These are phyloP conservation scores for Falco columbarius DNA, from an alignment of 2,797 vertebrate species.

Conservation along the genomic window DNA sequence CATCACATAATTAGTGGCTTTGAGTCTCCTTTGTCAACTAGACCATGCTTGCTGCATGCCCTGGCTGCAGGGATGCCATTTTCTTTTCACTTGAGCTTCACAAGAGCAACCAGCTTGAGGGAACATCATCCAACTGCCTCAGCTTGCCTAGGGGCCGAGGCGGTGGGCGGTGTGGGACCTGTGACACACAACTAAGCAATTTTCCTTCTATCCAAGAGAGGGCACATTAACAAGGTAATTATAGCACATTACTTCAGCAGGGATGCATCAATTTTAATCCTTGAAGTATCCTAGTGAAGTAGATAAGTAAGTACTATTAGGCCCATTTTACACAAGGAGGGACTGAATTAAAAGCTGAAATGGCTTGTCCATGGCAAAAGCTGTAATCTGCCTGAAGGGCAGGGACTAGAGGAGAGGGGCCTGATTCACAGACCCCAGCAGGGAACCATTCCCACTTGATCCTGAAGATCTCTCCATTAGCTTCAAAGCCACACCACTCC, in stretches of 20 bases:
- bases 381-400: background rate
- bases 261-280: slow-evolving; percentile 50
- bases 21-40: background rate
- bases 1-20: background rate
- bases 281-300: slow-evolving; percentile 37
- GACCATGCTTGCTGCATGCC: background rate
- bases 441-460: background rate
- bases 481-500: background rate
- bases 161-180: rapidly evolving
- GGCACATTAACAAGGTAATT: slow-evolving; percentile 63
- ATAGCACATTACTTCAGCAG: slow-evolving; percentile 51
- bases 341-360: slow-evolving; percentile 40
- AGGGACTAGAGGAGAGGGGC: background rate
- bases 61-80: background rate
- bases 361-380: background rate
- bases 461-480: background rate
- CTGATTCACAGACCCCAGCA: background rate
- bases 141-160: background rate
- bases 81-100: background rate
- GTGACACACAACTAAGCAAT: background rate
- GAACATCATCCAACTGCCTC: background rate
- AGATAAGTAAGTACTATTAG: slow-evolving; percentile 56
- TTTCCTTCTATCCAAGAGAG: slow-evolving; percentile 40
- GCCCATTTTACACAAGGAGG: slow-evolving; percentile 33
- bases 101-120: background rate